Percentiles rank a stretch among this genome's conserved stretches.
phyloP scores from a whole-genome alignment of 1,140 invertebrate species.

The Magallana gigas region DNA sequence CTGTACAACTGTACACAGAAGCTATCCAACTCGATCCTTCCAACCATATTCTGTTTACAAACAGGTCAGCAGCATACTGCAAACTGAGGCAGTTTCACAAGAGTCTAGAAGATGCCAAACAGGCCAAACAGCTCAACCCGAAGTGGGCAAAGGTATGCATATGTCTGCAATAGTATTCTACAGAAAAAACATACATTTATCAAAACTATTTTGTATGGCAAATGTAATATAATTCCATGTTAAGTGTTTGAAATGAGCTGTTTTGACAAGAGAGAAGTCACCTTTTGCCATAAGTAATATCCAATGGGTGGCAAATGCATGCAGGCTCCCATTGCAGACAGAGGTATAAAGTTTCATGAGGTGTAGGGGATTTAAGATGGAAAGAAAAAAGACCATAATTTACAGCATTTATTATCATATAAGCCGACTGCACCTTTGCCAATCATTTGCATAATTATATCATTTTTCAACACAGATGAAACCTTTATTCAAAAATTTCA shows the following conservation, averaged over 20 bases:
- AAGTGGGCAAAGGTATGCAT: slow-evolving; percentile 89
- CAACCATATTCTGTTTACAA: slow-evolving; percentile 94
- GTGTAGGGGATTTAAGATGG: slow-evolving; percentile 9
- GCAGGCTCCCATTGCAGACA: not conserved
- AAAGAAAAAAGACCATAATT: not conserved
- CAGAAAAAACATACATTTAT: slow-evolving; percentile 4
- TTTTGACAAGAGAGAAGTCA: not conserved
- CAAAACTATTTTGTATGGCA: not conserved
- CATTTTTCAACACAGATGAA: slow-evolving; percentile 4
- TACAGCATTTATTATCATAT: not conserved
- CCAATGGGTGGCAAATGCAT: slow-evolving; percentile 1
- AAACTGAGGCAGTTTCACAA: slow-evolving; percentile 87
- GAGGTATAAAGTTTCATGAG: slow-evolving; percentile 19
- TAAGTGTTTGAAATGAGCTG: slow-evolving; percentile 14
- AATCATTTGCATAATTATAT: slow-evolving; percentile 11
- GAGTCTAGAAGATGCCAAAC: slow-evolving; percentile 90
- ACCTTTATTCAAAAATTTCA: slow-evolving; percentile 24
- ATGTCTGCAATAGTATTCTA: not conserved
- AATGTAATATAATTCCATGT: slow-evolving; percentile 8
- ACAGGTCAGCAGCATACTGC: slow-evolving; percentile 91
- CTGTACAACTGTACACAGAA: slow-evolving; percentile 88
- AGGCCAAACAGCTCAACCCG: slow-evolving; percentile 89
- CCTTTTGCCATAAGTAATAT: slow-evolving; percentile 3
- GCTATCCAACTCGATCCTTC: slow-evolving; percentile 88
- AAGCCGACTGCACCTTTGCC: not conserved